These are phyloP conservation scores for Nestor notabilis DNA, from an alignment of 2,113 vertebrate genomes.

Conservation along the genomic window DNA sequence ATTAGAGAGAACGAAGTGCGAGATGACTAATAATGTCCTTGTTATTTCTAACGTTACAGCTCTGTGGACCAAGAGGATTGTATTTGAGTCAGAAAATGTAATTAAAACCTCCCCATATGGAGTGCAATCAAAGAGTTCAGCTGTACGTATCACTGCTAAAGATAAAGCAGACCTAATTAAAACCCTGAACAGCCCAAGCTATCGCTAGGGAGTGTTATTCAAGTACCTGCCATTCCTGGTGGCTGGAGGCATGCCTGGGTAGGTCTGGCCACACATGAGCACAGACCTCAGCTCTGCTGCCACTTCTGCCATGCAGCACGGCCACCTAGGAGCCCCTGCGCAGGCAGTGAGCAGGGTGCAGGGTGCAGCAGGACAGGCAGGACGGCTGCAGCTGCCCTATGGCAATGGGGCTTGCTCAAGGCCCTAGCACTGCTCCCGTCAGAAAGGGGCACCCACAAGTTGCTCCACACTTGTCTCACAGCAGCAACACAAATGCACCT, in stretches of 20 bases:
- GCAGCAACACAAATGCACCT: neutral
- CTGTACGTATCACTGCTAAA: neutral
- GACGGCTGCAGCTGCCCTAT: neutral
- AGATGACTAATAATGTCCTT: neutral
- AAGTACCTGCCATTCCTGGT: neutral
- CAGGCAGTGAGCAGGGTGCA: neutral
- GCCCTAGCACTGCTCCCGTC: neutral
- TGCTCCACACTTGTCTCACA: neutral
- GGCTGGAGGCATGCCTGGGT: neutral
- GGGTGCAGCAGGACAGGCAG: neutral
- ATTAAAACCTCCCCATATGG: neutral
- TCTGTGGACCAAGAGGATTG: neutral
- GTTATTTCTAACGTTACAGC: neutral
- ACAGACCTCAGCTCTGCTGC: neutral
- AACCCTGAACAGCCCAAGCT: neutral
- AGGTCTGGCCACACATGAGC: neutral
- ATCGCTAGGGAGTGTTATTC: fast-evolving
- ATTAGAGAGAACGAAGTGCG: neutral
- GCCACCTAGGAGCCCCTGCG: fast-evolving
- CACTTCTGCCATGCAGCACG: fast-evolving
- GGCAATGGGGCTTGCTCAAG: neutral
- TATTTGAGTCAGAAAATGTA: neutral
- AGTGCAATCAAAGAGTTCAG: neutral
- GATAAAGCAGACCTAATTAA: neutral
- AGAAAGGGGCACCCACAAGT: fast-evolving